Evolutionary conservation across 1,140 invertebrate genomes (phyloP).

Genomic region (Centruroides vittatus): DNA sequence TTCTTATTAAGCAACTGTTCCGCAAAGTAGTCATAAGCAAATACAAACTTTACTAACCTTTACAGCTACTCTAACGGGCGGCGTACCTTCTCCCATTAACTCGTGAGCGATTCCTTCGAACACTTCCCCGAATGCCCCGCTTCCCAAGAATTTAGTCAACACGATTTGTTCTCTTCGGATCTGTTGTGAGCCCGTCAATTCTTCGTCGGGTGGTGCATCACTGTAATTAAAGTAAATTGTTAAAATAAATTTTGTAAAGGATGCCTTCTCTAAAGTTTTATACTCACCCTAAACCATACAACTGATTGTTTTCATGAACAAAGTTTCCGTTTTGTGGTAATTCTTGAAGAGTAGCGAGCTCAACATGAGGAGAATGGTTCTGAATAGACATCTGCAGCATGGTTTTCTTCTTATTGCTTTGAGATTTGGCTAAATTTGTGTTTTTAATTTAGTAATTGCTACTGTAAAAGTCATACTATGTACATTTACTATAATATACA

Average conservation of each 20-base stretch:
- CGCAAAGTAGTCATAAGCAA: no score
- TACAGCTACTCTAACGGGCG: conserved; percentile 54
- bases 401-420: no score
- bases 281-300: conserved; percentile 45
- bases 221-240: conserved; percentile 17
- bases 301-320: conserved; percentile 60
- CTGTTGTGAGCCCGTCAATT: conserved; percentile 61
- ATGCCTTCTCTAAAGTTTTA: background rate
- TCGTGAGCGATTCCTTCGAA: conserved; percentile 56
- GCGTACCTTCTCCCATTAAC: conserved; percentile 25
- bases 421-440: no score
- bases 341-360: conserved; percentile 73
- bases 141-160: conserved; percentile 74
- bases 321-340: conserved; percentile 53
- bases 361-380: conserved; percentile 44
- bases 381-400: no score
- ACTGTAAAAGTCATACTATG: no score
- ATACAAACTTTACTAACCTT: conserved; percentile 43
- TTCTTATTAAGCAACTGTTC: conserved; percentile 1
- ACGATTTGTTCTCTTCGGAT: conserved; percentile 65
- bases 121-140: conserved; percentile 94
- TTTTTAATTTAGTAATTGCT: no score
- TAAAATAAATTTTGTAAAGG: no score
- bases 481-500: background rate
- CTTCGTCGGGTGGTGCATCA: conserved; percentile 40